These are phyloP conservation scores for Dascyllus trimaculatus DNA, from an alignment of 2,113 vertebrate species.

Conservation along the genomic window DNA sequence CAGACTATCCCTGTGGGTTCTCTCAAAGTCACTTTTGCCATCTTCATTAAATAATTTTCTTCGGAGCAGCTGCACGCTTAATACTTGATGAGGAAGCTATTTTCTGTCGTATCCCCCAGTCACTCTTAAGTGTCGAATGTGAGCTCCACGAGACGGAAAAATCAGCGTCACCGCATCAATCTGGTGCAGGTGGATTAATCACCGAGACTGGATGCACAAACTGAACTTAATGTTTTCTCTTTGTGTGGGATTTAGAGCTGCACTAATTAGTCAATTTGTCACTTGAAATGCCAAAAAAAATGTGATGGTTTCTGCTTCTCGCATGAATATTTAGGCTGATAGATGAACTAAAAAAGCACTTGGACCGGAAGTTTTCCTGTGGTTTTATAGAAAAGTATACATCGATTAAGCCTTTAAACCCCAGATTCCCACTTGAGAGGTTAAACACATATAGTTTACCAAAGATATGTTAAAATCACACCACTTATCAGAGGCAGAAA, in stretches of 20 bases:
- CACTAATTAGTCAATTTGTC: no score
- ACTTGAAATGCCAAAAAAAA: no score
- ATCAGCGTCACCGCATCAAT: not conserved
- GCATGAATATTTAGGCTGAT: not conserved
- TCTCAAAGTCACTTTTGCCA: conserved; percentile 68
- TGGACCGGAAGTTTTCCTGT: not conserved
- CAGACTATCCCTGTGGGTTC: conserved; percentile 44
- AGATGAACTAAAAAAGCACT: no score
- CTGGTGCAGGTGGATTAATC: conserved; percentile 26
- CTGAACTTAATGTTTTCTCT: not conserved
- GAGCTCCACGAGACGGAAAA: not conserved
- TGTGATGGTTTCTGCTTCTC: no score
- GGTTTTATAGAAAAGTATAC: not conserved
- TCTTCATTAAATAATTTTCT: conserved; percentile 64
- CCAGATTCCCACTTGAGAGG: no score
- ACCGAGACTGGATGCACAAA: not conserved
- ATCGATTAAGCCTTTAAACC: no score
- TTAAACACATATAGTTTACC: no score
- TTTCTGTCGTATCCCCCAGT: conserved; percentile 33
- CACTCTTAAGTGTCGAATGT: conserved; percentile 12
- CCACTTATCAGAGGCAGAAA: no score
- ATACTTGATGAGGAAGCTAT: conserved; percentile 58
- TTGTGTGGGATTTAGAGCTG: no score
- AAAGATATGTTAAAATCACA: no score
- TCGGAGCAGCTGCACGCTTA: conserved; percentile 66